Evolutionary conservation across 2,888 invertebrate genomes (phyloP).

Genomic region (Drosophila neonasuta): DNA sequence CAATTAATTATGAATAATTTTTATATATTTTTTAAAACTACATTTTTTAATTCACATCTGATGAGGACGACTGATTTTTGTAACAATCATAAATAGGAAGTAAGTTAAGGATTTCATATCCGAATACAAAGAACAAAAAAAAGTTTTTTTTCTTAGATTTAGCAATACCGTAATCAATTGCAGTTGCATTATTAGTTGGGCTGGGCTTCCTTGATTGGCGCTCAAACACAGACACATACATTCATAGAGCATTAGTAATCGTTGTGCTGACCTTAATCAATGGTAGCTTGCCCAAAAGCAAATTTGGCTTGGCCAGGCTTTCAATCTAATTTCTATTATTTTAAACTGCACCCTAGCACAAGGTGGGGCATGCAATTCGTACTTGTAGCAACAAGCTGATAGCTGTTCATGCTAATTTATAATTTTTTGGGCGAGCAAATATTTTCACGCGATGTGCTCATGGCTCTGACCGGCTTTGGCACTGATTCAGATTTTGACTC

Average conservation of each 20-base stretch:
- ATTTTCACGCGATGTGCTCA: conserved; percentile 66
- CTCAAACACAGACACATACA: neutral
- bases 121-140: no score
- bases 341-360: conserved; percentile 66
- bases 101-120: no score
- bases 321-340: conserved; percentile 72
- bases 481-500: no score
- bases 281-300: conserved; percentile 41
- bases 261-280: conserved; percentile 67
- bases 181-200: conserved; percentile 24
- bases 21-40: neutral
- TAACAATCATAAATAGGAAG: no score
- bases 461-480: conserved; percentile 8
- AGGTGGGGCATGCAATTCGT: conserved; percentile 33
- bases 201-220: conserved; percentile 33
- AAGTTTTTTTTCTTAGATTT: no score
- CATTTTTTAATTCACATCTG: no score
- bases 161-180: neutral
- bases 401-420: conserved; percentile 48
- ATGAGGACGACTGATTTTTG: no score
- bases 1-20: neutral
- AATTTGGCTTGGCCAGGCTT: conserved; percentile 44
- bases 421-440: conserved; percentile 53
- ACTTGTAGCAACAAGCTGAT: conserved; percentile 59
- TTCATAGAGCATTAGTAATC: conserved; percentile 14